These are phyloP conservation scores for Apostichopus japonicus DNA, from an alignment of 35 echinoderm and acorn worm genomes.

Conservation along the genomic window DNA sequence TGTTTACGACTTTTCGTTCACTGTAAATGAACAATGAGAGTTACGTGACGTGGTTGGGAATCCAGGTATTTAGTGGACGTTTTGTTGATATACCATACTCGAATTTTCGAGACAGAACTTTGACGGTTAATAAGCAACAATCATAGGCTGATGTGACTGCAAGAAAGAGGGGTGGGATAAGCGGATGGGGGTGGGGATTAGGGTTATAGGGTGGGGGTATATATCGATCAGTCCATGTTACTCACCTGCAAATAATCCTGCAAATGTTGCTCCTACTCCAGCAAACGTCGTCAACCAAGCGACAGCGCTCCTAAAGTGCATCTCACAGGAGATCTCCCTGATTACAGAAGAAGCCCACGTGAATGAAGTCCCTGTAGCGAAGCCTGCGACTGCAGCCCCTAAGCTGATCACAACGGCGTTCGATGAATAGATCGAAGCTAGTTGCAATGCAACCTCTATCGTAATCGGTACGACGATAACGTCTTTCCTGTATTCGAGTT, in stretches of 20 bases:
- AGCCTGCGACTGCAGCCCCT: not conserved
- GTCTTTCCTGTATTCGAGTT: not conserved
- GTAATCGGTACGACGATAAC: not conserved
- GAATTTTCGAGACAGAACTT: too few species aligned
- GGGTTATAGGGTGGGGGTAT: too few species aligned
- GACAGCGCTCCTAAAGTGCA: slow-evolving; percentile 17
- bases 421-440: not conserved
- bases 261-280: slow-evolving; percentile 24
- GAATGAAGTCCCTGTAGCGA: not conserved
- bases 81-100: too few species aligned
- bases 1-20: too few species aligned
- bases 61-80: too few species aligned
- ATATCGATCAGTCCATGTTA: not conserved
- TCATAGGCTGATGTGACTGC: too few species aligned
- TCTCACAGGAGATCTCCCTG: slow-evolving; percentile 17
- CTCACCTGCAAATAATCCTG: slow-evolving; percentile 11
- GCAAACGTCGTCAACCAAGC: slow-evolving; percentile 7
- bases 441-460: not conserved
- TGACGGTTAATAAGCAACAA: too few species aligned
- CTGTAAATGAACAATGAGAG: too few species aligned
- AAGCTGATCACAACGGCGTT: not conserved
- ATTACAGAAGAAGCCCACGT: slow-evolving; percentile 6
- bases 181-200: not conserved
- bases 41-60: too few species aligned
- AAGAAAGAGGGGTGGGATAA: not conserved